Evolutionary conservation across 2,113 vertebrate genomes (phyloP).

Genomic region (Sebastes schlegelii): DNA sequence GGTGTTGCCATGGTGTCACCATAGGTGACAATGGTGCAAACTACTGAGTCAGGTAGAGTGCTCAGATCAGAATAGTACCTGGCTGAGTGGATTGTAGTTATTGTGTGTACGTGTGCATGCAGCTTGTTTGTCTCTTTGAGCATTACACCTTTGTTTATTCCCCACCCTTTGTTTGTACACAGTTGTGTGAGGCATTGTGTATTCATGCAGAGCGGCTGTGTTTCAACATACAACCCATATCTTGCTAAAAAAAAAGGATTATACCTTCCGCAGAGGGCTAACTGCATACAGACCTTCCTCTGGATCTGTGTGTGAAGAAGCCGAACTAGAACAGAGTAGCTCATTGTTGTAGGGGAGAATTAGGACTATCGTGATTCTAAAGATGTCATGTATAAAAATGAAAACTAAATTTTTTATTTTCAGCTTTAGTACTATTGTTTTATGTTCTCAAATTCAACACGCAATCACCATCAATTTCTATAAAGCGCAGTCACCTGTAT

Average conservation of each 20-base stretch:
- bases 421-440: not conserved
- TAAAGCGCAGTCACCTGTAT: not conserved
- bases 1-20: not conserved
- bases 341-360: slow-evolving; percentile 34
- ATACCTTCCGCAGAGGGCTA: not conserved
- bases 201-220: not conserved
- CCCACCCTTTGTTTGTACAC: slow-evolving; percentile 26
- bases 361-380: slow-evolving; percentile 4
- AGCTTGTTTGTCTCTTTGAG: slow-evolving; percentile 14
- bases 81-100: slow-evolving; percentile 37
- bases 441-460: not conserved
- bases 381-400: not conserved
- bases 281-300: slow-evolving; percentile 12
- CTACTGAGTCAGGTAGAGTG: slow-evolving; percentile 64
- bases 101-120: slow-evolving; percentile 22
- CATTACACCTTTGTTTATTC: slow-evolving; percentile 42
- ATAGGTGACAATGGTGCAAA: slow-evolving; percentile 45
- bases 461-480: not conserved
- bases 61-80: slow-evolving; percentile 45
- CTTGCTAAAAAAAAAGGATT: slow-evolving; percentile 24
- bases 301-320: slow-evolving; percentile 19
- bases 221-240: not conserved
- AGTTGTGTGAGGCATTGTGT: slow-evolving; percentile 13
- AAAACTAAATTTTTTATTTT: not conserved
- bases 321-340: not conserved